phyloP scores from a whole-genome alignment of 1,140 invertebrate genomes.

The Sminthurides bifidus region DNA sequence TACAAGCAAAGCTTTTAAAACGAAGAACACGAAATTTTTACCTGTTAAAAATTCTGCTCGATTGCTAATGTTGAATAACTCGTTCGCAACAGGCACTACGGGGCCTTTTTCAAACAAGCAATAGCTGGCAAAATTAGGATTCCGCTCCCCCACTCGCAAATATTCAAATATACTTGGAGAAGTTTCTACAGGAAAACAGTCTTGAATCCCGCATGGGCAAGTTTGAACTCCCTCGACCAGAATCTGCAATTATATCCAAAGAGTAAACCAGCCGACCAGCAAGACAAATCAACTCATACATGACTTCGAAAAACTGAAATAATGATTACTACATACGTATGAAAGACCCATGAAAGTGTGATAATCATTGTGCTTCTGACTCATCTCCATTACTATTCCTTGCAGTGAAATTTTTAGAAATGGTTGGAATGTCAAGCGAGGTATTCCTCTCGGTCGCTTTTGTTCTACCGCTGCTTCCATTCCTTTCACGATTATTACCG shows the following conservation, averaged over 20 bases:
- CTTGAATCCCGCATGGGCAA: slow-evolving; percentile 6
- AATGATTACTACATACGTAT: slow-evolving; percentile 8
- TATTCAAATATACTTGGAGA: not conserved
- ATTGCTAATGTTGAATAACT: not conserved
- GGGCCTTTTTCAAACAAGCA: not conserved
- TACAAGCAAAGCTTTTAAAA: not conserved
- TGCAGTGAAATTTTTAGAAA: slow-evolving; percentile 37
- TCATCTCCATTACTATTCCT: slow-evolving; percentile 36
- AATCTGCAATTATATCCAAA: not conserved
- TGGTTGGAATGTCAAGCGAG: slow-evolving; percentile 36
- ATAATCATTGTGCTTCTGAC: slow-evolving; percentile 32
- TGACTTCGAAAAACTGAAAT: not conserved
- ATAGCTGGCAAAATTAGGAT: not conserved
- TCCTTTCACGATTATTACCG: slow-evolving; percentile 51
- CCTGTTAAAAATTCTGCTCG: slow-evolving; percentile 3
- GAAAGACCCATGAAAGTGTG: slow-evolving; percentile 39
- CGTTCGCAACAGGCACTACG: not conserved
- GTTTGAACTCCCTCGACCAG: not conserved
- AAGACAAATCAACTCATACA: not conserved
- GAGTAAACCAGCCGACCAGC: too few species aligned
- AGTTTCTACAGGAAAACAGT: not conserved
- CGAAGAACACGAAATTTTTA: not conserved
- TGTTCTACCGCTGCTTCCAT: slow-evolving; percentile 34
- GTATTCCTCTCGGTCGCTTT: slow-evolving; percentile 33
- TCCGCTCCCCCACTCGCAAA: not conserved